Conservation (phyloP, 2,888 invertebrate species). For the Drepana falcataria region DNA sequence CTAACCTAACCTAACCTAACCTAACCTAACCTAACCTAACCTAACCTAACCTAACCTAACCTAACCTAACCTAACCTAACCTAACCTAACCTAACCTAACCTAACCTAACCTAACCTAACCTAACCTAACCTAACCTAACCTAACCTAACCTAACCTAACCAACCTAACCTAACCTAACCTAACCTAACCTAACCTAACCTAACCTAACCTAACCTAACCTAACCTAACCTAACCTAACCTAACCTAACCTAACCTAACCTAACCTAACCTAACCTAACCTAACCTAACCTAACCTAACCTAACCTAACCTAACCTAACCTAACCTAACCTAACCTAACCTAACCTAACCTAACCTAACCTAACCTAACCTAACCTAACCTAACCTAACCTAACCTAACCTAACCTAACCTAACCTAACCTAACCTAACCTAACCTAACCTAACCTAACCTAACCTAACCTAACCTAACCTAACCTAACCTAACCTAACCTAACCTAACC, state of each 20-base stretch:
- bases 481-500: slow-evolving; percentile 11
- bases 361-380: slow-evolving; percentile 11
- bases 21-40: slow-evolving; percentile 10
- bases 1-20: slow-evolving; percentile 14
- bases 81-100: slow-evolving; percentile 18
- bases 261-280: slow-evolving; percentile 20
- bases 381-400: slow-evolving; percentile 9
- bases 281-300: slow-evolving; percentile 21
- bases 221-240: slow-evolving; percentile 15
- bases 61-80: slow-evolving; percentile 17
- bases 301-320: slow-evolving; percentile 19
- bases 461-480: slow-evolving; percentile 12
- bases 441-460: slow-evolving; percentile 14
- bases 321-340: slow-evolving; percentile 19
- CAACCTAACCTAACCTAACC: slow-evolving; percentile 18
- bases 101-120: slow-evolving; percentile 20
- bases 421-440: slow-evolving; percentile 9
- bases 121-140: slow-evolving; percentile 18
- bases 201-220: slow-evolving; percentile 17
- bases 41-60: slow-evolving; percentile 19
- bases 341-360: slow-evolving; percentile 11
- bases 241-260: slow-evolving; percentile 17
- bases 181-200: slow-evolving; percentile 16
- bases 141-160: slow-evolving; percentile 16
- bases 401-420: slow-evolving; percentile 8